Base-by-base conservation (phyloP, 2,113 vertebrate genomes). In the Halichoerus grypus region DNA sequence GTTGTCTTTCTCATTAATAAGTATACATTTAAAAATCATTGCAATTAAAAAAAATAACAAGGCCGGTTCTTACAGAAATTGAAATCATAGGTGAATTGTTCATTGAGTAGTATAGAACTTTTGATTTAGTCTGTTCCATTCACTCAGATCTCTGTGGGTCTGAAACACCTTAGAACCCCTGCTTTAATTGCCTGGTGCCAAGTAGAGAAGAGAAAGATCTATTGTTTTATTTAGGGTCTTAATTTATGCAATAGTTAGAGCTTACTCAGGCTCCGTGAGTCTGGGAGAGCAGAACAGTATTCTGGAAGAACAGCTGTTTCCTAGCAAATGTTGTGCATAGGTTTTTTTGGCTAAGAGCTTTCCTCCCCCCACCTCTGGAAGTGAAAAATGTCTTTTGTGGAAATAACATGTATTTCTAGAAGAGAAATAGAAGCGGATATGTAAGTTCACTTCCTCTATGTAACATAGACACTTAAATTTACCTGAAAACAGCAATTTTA, bases 391-490 rank as follows among this genome's bases (percentile, higher is more conserved):
- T 59, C 79, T 96, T 94, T 69, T 94, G 76, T 88, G 31, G 82
- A 84, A 83, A 80, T 74, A 85, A 96, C n/a, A 69, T 67, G 49
- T 63, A 88, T 86, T 97, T 96, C 36, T 92, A 67, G 49, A 94
- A 94, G 15, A 83, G 42, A 93, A 82, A 46, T 55, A 77, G 46
- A 88, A 88, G 8, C 3, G 26, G 51, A 51, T 31, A 9, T 77
- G 18, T 81, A 94, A 94, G 42, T 67, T 92, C 83, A 33, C 22
- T 74, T 95, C 18, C 24, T 89, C 2, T 79, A 8, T 94, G 12
- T 46, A 91, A 49, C 16, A 77, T 36, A 79, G 61, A 77, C 18
- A 46, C 14, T 96, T 42, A 72, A 11, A 93, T 85, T 95, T 82
- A 82, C 46, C 57, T 26, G 9, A 95, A 95, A 94, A 42, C 14